Evolutionary conservation across 2,888 invertebrate species (phyloP), one percentile per base, ranked within the genome.

Genomic region (Clivina fossor): DNA sequence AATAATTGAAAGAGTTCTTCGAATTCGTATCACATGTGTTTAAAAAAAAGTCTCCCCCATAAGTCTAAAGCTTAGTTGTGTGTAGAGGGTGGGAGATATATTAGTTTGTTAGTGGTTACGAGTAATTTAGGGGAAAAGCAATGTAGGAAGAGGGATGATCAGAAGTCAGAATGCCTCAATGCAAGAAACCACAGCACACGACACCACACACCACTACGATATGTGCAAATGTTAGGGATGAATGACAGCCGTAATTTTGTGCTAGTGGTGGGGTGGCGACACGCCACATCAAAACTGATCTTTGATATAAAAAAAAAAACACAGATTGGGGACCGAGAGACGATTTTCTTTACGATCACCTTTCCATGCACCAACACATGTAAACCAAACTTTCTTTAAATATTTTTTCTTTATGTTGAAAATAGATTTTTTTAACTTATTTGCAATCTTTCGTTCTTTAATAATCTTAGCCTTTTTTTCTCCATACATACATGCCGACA

Each of bases 41-140:
- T 24, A 9, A 24, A 24, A 9, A 24, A 24, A 9, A 24, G 26
- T 4, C 9, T 4, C 26, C 9, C 4, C 26, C 26, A 24, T 9
- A n/a, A n/a, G n/a, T n/a, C n/a, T n/a, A n/a, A n/a, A n/a, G n/a
- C n/a, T n/a, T n/a, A 47, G 46, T 33, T 11, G 33, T 16, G n/a
- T n/a, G n/a, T n/a, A n/a, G n/a, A 38, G 54, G 48, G 48, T 51
- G 38, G 56, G 43, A 61, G 58, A 58, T 59, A 60, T 58, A 59
- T 58, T 56, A 61, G 64, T 64, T 62, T 64, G 62, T 62, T 62
- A 62, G 64, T 60, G 64, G 64, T 63, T 60, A 63, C 61, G 60
- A 61, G 62, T 62, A 61, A 61, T 61, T 61, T 62, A 61, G 60
- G 64, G 61, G 62, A 62, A 59, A 60, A 57, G 37, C 57, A 48